These are phyloP conservation scores for Globodera rostochiensis DNA, from an alignment of 1,140 invertebrate genomes.

Conservation along the genomic window DNA sequence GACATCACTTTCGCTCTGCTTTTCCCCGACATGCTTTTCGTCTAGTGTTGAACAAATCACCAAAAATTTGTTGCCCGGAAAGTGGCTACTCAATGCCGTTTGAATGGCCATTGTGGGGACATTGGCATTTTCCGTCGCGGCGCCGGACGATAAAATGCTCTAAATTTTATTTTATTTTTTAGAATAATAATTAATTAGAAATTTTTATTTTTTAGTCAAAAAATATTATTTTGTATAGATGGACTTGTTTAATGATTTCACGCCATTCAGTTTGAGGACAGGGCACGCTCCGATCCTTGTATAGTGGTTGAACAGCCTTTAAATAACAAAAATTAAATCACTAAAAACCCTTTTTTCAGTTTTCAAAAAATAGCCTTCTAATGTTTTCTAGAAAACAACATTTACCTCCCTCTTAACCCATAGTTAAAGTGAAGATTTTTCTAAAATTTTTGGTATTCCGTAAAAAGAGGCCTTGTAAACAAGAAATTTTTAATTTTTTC, in stretches of 20 bases:
- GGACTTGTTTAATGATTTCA: constrained; percentile 18
- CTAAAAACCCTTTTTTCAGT: too few species aligned
- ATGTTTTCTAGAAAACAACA: neutral
- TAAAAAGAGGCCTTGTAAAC: neutral
- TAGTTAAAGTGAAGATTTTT: neutral
- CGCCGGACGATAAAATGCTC: neutral
- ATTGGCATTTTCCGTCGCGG: neutral
- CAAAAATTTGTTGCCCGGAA: constrained; percentile 16
- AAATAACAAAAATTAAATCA: neutral
- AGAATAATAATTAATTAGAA: too few species aligned
- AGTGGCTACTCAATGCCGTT: constrained; percentile 15
- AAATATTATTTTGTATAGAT: neutral
- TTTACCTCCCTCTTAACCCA: too few species aligned
- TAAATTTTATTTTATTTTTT: neutral
- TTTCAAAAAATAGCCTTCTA: neutral
- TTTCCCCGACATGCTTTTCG: neutral
- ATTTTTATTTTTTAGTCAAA: neutral
- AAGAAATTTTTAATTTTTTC: too few species aligned
- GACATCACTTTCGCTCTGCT: neutral
- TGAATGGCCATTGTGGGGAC: neutral
- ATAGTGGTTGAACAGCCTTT: constrained; percentile 14
- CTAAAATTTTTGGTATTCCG: neutral
- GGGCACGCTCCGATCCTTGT: constrained; percentile 13
- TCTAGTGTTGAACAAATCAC: constrained; percentile 5
- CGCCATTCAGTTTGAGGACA: constrained; percentile 28